phyloP scores from a whole-genome alignment of 2,113 vertebrate species.

The Carassius auratus region DNA sequence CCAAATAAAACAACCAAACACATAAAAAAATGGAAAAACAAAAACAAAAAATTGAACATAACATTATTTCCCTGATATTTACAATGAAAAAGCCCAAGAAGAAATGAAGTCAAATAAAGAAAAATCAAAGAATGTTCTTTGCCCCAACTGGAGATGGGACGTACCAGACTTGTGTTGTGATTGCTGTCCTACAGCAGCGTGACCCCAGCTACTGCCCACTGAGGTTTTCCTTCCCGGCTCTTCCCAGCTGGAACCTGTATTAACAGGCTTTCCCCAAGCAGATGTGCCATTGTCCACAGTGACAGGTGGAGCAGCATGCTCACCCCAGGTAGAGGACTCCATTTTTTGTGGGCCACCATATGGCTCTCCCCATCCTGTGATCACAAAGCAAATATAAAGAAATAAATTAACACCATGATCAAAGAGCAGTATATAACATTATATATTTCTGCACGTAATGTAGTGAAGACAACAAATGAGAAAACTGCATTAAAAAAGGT shows the following conservation, averaged over 20 bases:
- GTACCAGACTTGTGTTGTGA: constrained; percentile 85
- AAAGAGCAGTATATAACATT: not conserved
- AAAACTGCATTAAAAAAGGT: not conserved
- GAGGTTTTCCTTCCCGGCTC: constrained; percentile 76
- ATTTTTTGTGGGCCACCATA: constrained; percentile 67
- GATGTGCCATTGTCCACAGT: constrained; percentile 94
- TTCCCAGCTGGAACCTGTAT: constrained; percentile 83
- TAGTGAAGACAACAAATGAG: not conserved
- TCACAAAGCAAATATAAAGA: not conserved
- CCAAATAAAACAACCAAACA: not conserved
- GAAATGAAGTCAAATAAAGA: not conserved
- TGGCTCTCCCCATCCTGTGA: constrained; percentile 87
- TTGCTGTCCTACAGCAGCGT: constrained; percentile 77
- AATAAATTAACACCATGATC: not conserved
- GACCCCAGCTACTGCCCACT: constrained; percentile 77
- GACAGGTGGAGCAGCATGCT: constrained; percentile 81
- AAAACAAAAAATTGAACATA: not conserved
- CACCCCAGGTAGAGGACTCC: constrained; percentile 81
- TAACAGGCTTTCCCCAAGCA: constrained; percentile 93
- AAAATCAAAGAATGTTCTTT: not conserved
- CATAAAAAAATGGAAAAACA: not conserved
- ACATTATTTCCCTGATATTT: too few species aligned
- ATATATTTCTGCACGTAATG: not conserved
- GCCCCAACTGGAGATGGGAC: too few species aligned
- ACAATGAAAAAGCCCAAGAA: not conserved